Percentiles rank a stretch among this genome's conserved stretches.
Evolutionary conservation across 2,888 invertebrate species (phyloP).

Genomic region (Ennomos fuscantarius): DNA sequence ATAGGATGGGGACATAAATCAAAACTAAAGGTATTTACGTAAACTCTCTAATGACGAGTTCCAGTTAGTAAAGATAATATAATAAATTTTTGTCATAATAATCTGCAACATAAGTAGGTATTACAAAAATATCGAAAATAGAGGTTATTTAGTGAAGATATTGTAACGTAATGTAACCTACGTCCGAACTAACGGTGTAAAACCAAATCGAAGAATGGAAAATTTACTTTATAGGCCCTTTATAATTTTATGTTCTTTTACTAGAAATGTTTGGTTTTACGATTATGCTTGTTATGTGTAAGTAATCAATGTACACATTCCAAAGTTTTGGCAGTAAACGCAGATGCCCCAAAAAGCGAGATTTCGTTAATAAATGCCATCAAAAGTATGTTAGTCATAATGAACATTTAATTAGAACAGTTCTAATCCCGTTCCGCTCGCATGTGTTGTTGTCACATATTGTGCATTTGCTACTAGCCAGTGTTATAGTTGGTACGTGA

Average conservation of each 20-base stretch:
- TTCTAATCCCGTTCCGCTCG: slow-evolving; percentile 37
- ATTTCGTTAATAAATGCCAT: slow-evolving; percentile 26
- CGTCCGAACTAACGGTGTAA: too few species aligned
- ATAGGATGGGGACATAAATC: too few species aligned
- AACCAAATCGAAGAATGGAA: too few species aligned
- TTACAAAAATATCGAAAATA: too few species aligned
- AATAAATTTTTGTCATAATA: too few species aligned
- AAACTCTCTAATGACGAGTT: too few species aligned
- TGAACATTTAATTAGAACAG: slow-evolving; percentile 26
- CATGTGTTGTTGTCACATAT: slow-evolving; percentile 36
- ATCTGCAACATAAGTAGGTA: too few species aligned
- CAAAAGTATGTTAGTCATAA: slow-evolving; percentile 19
- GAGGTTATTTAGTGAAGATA: too few species aligned
- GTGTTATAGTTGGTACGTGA: slow-evolving; percentile 44
- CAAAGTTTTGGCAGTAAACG: not conserved
- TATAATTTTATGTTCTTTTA: not conserved
- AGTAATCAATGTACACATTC: not conserved
- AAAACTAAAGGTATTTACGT: too few species aligned
- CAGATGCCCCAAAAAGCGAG: not conserved
- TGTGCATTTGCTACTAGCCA: slow-evolving; percentile 47
- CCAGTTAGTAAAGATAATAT: too few species aligned
- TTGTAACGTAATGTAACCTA: too few species aligned
- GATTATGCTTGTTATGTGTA: not conserved
- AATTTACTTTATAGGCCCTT: too few species aligned
- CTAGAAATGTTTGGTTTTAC: not conserved